Evolutionary conservation across 1,140 invertebrate species (phyloP).

Genomic region (Aphidius gifuensis): DNA sequence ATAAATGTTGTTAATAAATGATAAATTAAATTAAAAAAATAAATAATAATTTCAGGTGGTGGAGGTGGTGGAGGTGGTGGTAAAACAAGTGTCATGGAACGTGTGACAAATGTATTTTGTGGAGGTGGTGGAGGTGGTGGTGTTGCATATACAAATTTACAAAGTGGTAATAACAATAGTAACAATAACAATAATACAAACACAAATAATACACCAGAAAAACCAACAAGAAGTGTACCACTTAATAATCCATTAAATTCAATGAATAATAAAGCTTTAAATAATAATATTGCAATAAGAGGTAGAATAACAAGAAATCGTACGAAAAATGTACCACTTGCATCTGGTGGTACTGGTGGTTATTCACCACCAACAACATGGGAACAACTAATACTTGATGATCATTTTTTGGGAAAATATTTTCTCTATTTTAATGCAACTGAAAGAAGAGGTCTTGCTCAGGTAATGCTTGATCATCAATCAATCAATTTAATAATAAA

Average conservation of each 20-base stretch:
- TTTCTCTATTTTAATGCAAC: constrained; percentile 80
- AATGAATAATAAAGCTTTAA: constrained; percentile 42
- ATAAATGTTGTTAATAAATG: too few species aligned
- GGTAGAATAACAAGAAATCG: constrained; percentile 39
- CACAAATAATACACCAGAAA: constrained; percentile 52
- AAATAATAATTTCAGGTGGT: too few species aligned
- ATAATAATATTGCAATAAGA: constrained; percentile 33
- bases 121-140: constrained; percentile 57
- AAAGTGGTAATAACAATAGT: constrained; percentile 33
- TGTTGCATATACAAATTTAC: constrained; percentile 49
- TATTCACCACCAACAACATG: constrained; percentile 59
- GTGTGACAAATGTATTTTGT: constrained; percentile 79
- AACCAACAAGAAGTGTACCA: constrained; percentile 52
- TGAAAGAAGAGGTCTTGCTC: constrained; percentile 75
- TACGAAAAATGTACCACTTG: constrained; percentile 40
- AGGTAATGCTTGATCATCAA: constrained; percentile 53
- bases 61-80: constrained; percentile 45
- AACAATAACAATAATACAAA: constrained; percentile 29
- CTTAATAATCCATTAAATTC: constrained; percentile 26
- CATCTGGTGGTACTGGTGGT: constrained; percentile 45
- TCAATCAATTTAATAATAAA: not conserved
- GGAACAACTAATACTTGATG: constrained; percentile 77
- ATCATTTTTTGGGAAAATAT: constrained; percentile 78
- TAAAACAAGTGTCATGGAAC: constrained; percentile 75
- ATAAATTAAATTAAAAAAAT: too few species aligned